Base-by-base conservation (phyloP, 2,888 invertebrate genomes). In the Leptinotarsa rubiginosa region DNA sequence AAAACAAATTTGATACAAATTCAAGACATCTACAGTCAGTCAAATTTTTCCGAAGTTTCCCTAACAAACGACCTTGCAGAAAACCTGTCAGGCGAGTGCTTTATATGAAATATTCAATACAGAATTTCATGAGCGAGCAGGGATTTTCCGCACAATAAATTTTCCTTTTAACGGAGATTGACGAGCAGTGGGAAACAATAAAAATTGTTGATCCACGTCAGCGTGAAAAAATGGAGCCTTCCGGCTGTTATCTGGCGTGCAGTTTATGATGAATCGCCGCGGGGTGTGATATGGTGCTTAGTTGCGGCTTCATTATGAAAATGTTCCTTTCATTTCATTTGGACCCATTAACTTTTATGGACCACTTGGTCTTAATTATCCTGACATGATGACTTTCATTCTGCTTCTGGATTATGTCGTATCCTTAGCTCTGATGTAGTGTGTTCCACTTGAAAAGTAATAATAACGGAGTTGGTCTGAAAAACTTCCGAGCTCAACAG, bases 151-250 rank as follows among this genome's bases (percentile, higher is more conserved):
- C 31, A 62, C 62, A 62, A 62, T 62, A 62, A 62, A 62, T 31
- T 62, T 62, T n/a, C 31, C n/a, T 16, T 62, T 31, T 62, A 62
- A 62, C 62, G 25, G 62, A 62, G 62, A 62, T 62, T 62, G 62
- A 62, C 62, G 62, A 62, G 62, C 62, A 62, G 62, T 59, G 31
- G 41, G 62, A 62, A 62, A 62, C 62, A 62, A 62, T 62, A 62
- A 62, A 62, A 62, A 62, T 62, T 62, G 62, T 62, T 62, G 62
- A 62, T 62, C 31, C 41, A 62, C 41, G 41, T 62, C 62, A 10
- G 62, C 25, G 31, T 62, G 41, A 41, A 62, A 62, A 62, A 62
- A 25, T 41, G 31, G 41, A 62, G 25, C 62, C n/a, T 62, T 41
- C 62, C 62, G 41, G 31, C 62, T 62, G 62, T 18, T 62, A 31